Evolutionary conservation across 2,888 invertebrate genomes (phyloP), one percentile per base, ranked within the genome.

Genomic region (Nomada hirtipes): DNA sequence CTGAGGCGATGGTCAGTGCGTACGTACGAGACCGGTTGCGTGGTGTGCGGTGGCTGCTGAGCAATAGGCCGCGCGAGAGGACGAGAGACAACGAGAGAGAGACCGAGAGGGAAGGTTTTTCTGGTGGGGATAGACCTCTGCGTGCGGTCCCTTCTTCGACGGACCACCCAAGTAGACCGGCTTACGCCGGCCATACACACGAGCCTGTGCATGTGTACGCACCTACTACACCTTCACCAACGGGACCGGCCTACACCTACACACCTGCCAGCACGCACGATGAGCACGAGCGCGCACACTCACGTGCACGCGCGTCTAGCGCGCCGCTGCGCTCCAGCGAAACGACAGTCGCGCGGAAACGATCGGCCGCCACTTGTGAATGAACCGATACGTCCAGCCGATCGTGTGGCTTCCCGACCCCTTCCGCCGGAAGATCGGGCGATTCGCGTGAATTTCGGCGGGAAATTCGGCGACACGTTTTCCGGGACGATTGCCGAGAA

Each of bases 161-260:
- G 90, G 93, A 93, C 93, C 93, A 93, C 93, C 93, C 93, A 93
- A 92, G 93, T 92, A 90, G 93, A 89, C 89, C 90, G 91, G 92
- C 91, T 92, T 92, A 91, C 91, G 91, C 91, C 85, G 89, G 61
- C 81, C 79, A 83, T 87, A 76, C 84, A 86, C 86, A 86, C 86
- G 71, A 57, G 60, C 63, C 44, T 50, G 20, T 18, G 57, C 65
- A 42, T 76, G 67, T 78, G 71, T 77, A 57, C 80, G 83, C 87
- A 84, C 89, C 86, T 85, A 87, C 75, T 87, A 89, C 83, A 88
- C 69, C 29, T 7, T 59, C 59, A 20, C 47, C 15, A 59, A 70
- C 26, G 53, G n/a, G 47, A 10, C 9, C 60, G 50, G 29, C 60
- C 76, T 86, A 87, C 88, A 89, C 88, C 89, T 86, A 88, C 88